Percentiles rank a stretch among this genome's conserved stretches.
Conservation (phyloP, 2,797 vertebrate species). For the Lepidocolaptes lacrymiger region DNA sequence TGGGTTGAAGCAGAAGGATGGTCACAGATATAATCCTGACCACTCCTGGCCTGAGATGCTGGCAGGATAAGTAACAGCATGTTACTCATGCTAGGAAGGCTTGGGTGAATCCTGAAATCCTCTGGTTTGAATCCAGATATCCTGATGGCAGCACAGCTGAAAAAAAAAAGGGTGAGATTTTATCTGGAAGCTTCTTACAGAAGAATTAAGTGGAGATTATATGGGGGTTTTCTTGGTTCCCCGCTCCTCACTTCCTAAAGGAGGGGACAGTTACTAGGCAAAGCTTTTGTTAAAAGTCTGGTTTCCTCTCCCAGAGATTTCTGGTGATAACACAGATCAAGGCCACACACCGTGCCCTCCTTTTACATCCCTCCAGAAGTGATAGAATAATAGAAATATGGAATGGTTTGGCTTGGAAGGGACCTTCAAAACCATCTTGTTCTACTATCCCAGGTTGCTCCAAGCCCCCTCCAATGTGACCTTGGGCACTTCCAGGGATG, state of each 20-base stretch:
- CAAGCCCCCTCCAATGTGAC: fast-evolving
- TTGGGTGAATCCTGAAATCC: not conserved
- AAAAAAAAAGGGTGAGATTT: not conserved
- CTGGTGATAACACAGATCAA: not conserved
- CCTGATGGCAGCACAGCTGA: not conserved
- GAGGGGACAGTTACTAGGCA: too few relatives aligned
- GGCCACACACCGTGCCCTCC: too few relatives aligned
- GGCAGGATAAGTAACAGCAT: too few relatives aligned
- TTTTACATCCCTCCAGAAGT: not conserved
- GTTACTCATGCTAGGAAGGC: not conserved
- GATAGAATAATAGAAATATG: not conserved
- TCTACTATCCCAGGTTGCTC: not conserved
- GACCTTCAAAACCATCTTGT: fast-evolving
- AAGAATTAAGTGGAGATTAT: not conserved
- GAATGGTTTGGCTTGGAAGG: not conserved
- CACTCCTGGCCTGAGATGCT: too few relatives aligned
- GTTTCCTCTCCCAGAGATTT: not conserved
- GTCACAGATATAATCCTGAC: too few relatives aligned
- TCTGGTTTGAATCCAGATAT: fast-evolving
- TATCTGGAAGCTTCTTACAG: not conserved
- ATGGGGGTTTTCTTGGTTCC: fast-evolving
- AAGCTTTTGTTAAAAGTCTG: not conserved
- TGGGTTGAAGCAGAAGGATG: too few relatives aligned
- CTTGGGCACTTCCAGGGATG: not conserved
- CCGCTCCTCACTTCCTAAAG: not conserved